Conservation (phyloP, 2,888 invertebrate species). For the Drosophila monieri region DNA sequence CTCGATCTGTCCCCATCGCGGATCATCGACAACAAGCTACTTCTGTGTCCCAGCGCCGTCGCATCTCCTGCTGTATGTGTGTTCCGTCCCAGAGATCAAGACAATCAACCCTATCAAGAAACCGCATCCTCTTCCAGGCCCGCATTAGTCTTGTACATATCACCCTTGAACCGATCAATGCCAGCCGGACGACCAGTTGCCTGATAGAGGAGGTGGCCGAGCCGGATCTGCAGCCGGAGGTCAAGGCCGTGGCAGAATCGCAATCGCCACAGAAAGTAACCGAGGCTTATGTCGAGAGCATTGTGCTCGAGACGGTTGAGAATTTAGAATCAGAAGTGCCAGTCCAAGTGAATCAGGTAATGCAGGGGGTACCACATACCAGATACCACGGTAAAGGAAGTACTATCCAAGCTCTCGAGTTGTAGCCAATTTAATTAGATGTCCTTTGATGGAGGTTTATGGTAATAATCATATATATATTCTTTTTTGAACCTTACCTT, state of each 20-base stretch:
- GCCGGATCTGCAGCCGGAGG: conserved; percentile 47
- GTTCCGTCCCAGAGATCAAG: conserved; percentile 18
- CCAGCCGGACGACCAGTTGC: conserved; percentile 52
- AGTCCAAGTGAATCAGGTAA: conserved; percentile 59
- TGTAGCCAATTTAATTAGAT: conserved; percentile 55
- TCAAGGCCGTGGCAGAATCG: conserved; percentile 38
- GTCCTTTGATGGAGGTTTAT: background rate
- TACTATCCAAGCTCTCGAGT: conserved; percentile 14
- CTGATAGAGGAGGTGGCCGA: conserved; percentile 42
- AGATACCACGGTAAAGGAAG: background rate
- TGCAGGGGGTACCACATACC: background rate
- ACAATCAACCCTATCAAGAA: conserved; percentile 21
- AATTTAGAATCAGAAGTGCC: conserved; percentile 40
- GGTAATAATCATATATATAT: background rate
- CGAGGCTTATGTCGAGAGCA: conserved; percentile 56
- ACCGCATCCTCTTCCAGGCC: conserved; percentile 76
- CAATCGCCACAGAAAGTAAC: conserved; percentile 24
- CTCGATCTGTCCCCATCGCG: conserved; percentile 22
- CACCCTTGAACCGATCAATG: conserved; percentile 80
- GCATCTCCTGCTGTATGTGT: conserved; percentile 29
- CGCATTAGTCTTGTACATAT: conserved; percentile 83
- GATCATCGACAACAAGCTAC: conserved; percentile 21
- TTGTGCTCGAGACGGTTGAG: conserved; percentile 61
- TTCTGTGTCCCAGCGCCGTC: conserved; percentile 21
- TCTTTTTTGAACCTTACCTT: background rate